These are phyloP conservation scores for Lissocephala sabroskyi DNA, from an alignment of 2,888 invertebrate genomes.

Conservation along the genomic window DNA sequence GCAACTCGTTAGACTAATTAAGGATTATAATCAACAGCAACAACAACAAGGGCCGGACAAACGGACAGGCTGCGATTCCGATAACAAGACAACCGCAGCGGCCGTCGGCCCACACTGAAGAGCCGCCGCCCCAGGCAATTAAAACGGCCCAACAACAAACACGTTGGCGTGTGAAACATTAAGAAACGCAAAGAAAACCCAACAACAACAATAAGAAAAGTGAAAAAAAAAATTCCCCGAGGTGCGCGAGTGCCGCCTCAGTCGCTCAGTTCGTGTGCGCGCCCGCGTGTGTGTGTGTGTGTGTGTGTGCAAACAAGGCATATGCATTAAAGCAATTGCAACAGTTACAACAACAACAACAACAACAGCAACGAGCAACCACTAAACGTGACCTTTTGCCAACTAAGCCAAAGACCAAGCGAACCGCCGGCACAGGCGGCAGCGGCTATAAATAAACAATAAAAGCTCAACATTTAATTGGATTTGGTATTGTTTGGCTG, in stretches of 20 bases:
- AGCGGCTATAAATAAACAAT: conserved; percentile 2
- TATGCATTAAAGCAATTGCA: neutral
- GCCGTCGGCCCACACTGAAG: neutral
- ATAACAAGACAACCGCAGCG: neutral
- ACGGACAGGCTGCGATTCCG: neutral
- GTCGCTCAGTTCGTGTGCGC: neutral
- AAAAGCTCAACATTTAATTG: conserved; percentile 44
- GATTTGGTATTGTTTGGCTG: conserved; percentile 34
- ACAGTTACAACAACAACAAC: neutral
- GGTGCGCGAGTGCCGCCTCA: neutral
- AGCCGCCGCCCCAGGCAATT: no score
- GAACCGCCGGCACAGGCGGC: neutral
- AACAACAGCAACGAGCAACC: neutral
- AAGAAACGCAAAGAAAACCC: conserved; percentile 10
- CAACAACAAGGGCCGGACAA: conserved; percentile 20
- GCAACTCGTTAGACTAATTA: conserved; percentile 70
- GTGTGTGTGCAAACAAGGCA: conserved; percentile 3
- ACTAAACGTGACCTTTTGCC: neutral
- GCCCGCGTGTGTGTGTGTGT: no score
- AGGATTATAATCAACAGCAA: conserved; percentile 60
- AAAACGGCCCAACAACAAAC: conserved; percentile 12
- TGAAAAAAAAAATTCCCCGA: conserved; percentile 1
- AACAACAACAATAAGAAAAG: neutral
- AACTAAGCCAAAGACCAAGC: conserved; percentile 4
- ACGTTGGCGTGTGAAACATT: conserved; percentile 28